A percentile compares a stretch with the other conserved stretches of the same genome.
These are phyloP conservation scores for Coluber constrictor DNA, from an alignment of 2,797 vertebrate genomes.

Conservation along the genomic window DNA sequence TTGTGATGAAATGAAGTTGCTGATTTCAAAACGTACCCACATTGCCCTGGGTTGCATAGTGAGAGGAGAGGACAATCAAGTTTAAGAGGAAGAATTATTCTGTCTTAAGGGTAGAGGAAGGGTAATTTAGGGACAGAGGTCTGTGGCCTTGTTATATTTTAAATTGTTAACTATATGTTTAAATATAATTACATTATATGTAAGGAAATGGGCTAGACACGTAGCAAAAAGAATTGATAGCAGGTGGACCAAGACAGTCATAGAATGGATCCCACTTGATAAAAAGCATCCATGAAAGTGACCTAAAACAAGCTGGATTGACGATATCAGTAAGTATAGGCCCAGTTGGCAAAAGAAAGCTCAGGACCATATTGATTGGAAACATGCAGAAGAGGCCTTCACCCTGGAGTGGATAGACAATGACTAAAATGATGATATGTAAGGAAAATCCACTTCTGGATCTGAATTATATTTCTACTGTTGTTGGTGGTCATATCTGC, in stretches of 20 bases:
- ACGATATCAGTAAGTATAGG: too few relatives aligned
- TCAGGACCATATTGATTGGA: too few relatives aligned
- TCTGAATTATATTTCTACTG: neutral
- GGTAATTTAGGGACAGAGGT: neutral
- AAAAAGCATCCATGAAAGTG: neutral
- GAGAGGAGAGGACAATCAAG: neutral
- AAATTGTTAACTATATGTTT: neutral
- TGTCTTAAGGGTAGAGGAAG: neutral
- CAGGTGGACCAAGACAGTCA: neutral
- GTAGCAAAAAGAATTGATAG: neutral
- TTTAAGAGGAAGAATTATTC: neutral
- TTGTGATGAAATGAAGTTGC: neutral
- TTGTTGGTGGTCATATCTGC: neutral
- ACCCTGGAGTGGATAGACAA: neutral
- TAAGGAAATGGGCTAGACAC: neutral
- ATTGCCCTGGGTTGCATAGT: neutral
- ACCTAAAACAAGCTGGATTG: too few relatives aligned
- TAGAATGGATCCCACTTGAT: neutral
- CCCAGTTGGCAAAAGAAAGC: too few relatives aligned
- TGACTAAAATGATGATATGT: neutral
- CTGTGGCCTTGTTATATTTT: neutral
- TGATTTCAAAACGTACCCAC: neutral
- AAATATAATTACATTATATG: neutral
- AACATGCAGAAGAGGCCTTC: too few relatives aligned
- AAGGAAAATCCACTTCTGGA: neutral